These are phyloP conservation scores for Geodia barretti DNA, from an alignment of 37 sponge, comb jelly and placozoan genomes.

Conservation along the genomic window DNA sequence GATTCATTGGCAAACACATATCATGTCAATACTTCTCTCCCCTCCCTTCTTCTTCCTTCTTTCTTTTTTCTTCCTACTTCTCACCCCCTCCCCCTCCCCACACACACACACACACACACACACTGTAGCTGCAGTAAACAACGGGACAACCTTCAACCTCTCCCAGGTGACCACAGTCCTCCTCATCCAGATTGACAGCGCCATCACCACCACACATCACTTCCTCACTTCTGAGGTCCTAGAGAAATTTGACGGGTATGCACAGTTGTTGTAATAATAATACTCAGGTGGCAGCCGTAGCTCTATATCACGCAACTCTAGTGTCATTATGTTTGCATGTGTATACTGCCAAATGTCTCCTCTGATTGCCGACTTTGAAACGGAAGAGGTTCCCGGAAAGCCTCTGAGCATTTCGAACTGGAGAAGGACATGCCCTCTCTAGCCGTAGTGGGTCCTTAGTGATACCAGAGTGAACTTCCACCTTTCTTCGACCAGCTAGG, in stretches of 20 bases:
- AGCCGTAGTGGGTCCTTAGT: too few relatives aligned
- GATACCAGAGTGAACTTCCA: too few relatives aligned
- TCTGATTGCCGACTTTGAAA: too few relatives aligned
- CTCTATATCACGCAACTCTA: too few relatives aligned
- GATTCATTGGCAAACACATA: too few relatives aligned
- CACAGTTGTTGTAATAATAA: not conserved
- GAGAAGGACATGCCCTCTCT: too few relatives aligned
- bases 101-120: not conserved
- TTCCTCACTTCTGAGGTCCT: conserved; percentile 62
- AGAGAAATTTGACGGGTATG: conserved; percentile 47
- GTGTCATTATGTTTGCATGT: too few relatives aligned
- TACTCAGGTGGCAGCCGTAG: not conserved
- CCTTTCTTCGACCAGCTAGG: too few relatives aligned
- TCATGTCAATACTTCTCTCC: not conserved
- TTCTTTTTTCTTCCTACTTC: not conserved
- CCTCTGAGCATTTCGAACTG: too few relatives aligned
- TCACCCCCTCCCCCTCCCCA: not conserved
- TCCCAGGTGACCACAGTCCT: conserved; percentile 22
- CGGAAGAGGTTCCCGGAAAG: too few relatives aligned
- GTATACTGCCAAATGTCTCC: too few relatives aligned
- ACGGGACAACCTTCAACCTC: conserved; percentile 24
- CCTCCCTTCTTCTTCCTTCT: not conserved
- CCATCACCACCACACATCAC: conserved; percentile 45
- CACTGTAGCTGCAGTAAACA: conserved; percentile 27
- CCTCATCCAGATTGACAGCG: conserved; percentile 40